Evolutionary conservation across 2,797 vertebrate genomes (phyloP).

Genomic region (Anguilla megastoma): DNA sequence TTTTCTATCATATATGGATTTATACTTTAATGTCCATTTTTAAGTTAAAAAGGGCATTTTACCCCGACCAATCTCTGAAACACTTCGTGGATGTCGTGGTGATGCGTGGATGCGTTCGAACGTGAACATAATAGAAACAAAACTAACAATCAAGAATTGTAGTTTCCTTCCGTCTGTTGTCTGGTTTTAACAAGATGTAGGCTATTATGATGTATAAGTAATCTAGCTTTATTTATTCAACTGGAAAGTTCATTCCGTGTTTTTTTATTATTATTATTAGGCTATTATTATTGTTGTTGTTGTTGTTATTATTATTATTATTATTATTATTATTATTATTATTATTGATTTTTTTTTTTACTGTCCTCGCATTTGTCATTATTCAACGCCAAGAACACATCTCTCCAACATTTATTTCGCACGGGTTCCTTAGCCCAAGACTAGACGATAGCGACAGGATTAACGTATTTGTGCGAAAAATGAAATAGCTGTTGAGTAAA

Average conservation of each 20-base stretch:
- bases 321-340: too few species aligned
- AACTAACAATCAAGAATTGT: not conserved
- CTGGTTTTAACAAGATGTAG: not conserved
- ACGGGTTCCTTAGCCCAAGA: not conserved
- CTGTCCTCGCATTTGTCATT: not conserved
- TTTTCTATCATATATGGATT: slow-evolving; percentile 5
- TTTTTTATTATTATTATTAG: too few species aligned
- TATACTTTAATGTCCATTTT: not conserved
- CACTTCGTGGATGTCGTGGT: too few species aligned
- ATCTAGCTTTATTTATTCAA: not conserved
- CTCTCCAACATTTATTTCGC: not conserved
- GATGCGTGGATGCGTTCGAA: not conserved
- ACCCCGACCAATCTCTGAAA: not conserved
- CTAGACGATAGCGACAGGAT: not conserved
- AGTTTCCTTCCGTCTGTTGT: not conserved
- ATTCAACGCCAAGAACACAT: not conserved
- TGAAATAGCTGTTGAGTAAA: not conserved
- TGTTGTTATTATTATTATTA: too few species aligned
- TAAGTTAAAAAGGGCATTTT: not conserved
- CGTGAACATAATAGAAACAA: not conserved
- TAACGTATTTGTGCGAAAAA: not conserved
- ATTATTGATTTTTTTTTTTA: too few species aligned
- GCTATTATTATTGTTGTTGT: too few species aligned
- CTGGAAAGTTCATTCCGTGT: too few species aligned
- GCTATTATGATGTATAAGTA: not conserved